Percentiles rank a stretch among this genome's conserved stretches.
Conservation (phyloP, 2,888 invertebrate genomes). For the Leptopilina syphax region DNA sequence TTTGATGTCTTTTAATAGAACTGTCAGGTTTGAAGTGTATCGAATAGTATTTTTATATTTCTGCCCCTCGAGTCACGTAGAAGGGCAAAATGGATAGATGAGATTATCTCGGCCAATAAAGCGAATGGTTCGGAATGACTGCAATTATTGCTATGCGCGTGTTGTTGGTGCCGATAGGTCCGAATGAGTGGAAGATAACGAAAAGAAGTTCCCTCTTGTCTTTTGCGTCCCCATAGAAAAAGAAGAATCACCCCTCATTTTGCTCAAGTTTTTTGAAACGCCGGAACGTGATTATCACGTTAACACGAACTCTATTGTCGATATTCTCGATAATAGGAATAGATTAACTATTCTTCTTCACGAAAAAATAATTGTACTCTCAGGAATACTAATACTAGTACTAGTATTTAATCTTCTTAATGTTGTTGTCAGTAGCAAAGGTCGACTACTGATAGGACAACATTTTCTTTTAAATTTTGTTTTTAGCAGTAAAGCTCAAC, state of each 20-base stretch:
- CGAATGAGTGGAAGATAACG: conserved; percentile 39
- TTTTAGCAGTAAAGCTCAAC: too few relatives aligned
- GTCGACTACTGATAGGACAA: too few relatives aligned
- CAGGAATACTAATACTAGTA: too few relatives aligned
- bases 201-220: conserved; percentile 37
- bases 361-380: neutral
- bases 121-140: conserved; percentile 73
- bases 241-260: conserved; percentile 25
- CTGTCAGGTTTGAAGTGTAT: conserved; percentile 16
- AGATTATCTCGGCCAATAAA: conserved; percentile 73
- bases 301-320: neutral
- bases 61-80: conserved; percentile 65
- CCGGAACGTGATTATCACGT: conserved; percentile 32
- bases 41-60: conserved; percentile 3
- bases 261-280: conserved; percentile 1
- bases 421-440: too few relatives aligned
- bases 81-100: conserved; percentile 69
- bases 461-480: too few relatives aligned
- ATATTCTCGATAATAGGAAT: conserved; percentile 26
- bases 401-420: too few relatives aligned
- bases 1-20: neutral
- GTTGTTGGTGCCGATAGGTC: conserved; percentile 62
- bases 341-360: conserved; percentile 6
- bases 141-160: conserved; percentile 73
- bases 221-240: conserved; percentile 18